These are phyloP conservation scores for Agonopterix alstromeriana DNA, from an alignment of 2,888 invertebrate species.

Conservation along the genomic window DNA sequence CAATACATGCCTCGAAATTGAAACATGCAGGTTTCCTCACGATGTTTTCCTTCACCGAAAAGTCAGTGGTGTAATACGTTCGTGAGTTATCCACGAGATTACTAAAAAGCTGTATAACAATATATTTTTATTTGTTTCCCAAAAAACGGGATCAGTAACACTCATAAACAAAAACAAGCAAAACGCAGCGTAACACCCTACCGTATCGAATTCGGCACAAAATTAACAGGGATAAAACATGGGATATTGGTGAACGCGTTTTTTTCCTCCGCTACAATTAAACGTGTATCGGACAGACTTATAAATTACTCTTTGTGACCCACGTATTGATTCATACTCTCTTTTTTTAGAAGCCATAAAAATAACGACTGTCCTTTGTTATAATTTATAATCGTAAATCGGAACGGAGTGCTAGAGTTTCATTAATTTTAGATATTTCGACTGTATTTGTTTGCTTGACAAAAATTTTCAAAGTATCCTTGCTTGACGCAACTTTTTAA, in stretches of 20 bases:
- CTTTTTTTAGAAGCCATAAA: conserved; percentile 66
- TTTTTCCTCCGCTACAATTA: conserved; percentile 52
- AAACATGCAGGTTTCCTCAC: no score
- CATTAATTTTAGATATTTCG: conserved; percentile 22
- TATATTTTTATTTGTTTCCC: background rate
- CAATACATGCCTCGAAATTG: no score
- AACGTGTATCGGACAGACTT: conserved; percentile 41
- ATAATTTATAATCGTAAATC: conserved; percentile 56
- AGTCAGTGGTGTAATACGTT: no score
- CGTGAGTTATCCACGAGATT: no score
- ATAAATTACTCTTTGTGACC: conserved; percentile 61
- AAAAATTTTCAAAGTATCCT: no score
- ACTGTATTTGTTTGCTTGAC: background rate
- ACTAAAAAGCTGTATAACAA: no score
- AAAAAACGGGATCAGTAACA: conserved; percentile 5
- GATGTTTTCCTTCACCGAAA: no score
- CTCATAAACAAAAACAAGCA: conserved; percentile 27
- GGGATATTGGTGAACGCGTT: conserved; percentile 20
- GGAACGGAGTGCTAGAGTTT: conserved; percentile 38
- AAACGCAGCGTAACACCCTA: conserved; percentile 24
- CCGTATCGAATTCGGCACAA: conserved; percentile 48
- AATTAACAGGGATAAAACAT: conserved; percentile 47
- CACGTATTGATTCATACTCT: conserved; percentile 52
- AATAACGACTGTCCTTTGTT: conserved; percentile 64
- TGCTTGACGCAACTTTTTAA: no score